Conservation (phyloP, 2,888 invertebrate species). For the Plutella xylostella region DNA sequence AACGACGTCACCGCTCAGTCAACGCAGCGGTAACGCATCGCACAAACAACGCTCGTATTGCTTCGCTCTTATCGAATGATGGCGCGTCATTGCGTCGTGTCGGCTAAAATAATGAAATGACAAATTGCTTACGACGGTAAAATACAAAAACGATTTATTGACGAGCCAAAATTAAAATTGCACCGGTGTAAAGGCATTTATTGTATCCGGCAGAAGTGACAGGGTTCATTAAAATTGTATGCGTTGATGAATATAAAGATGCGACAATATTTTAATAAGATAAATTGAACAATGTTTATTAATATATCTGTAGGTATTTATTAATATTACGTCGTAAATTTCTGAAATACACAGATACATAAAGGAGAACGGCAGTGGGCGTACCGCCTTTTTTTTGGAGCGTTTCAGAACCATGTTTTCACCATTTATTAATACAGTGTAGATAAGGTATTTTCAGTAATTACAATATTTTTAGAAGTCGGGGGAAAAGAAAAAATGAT, state of each 20-base stretch:
- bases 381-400: no score
- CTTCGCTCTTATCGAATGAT: constrained; percentile 1
- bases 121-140: background rate
- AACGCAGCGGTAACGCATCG: no score
- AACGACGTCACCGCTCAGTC: no score
- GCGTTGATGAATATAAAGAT: background rate
- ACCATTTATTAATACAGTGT: no score
- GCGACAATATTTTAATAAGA: background rate
- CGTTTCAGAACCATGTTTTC: no score
- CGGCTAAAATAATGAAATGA: background rate
- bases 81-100: background rate
- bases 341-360: no score
- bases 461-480: no score
- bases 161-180: background rate
- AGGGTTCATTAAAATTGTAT: background rate
- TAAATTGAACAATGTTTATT: background rate
- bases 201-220: background rate
- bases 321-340: no score
- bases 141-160: background rate
- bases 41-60: no score
- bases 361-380: no score
- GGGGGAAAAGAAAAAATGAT: no score
- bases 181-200: background rate
- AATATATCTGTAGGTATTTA: background rate
- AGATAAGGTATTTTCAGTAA: no score